Base-by-base conservation (phyloP, 2,888 invertebrate genomes). In the Cyclophora punctaria region DNA sequence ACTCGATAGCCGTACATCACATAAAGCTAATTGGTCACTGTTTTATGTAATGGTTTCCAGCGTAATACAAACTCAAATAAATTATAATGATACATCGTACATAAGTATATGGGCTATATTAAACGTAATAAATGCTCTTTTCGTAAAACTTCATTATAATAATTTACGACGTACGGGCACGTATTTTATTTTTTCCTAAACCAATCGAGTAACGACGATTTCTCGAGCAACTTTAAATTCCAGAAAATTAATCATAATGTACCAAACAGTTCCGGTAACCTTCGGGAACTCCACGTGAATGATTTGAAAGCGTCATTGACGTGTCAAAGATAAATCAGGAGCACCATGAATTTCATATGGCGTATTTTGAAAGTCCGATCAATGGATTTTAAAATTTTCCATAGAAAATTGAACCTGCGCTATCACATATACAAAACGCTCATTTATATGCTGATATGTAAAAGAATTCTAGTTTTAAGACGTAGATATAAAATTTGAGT, bases 1-100 rank as follows among this genome's bases (percentile, higher is more conserved):
- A 62, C 63, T 64, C 73, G 69, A 75, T 74, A 75, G 77, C 76
- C 73, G 64, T 73, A 73, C 69, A 73, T 75, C 74, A 76, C 72
- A 71, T 71, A 72, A 72, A 73, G 64, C 69, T 78, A 75, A 78
- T 76, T 80, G 73, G 69, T 57, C 60, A 60, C 56, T 62, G 63
- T 59, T 62, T 58, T 58, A 57, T 48, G 34, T 44, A 44, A 44
- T 44, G 44, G 44, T 5, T 48, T 47, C 44, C 33, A 49, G 7
- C 48, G 20, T 48, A 46, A 53, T 55, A 5, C 37, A 37, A 37
- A 37, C 37, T 37, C 4, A 37, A 5, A 37, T 37, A 37, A 37
- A 37, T 37, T 37, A 5, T 37, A 37, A 37, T 37, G 37, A 37
- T 37, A 37, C 37, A 37, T 37, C 5, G 5, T 37, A 37, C 37